These are phyloP conservation scores for Cirrhinus molitorella DNA, from an alignment of 2,797 vertebrate genomes.

Conservation along the genomic window DNA sequence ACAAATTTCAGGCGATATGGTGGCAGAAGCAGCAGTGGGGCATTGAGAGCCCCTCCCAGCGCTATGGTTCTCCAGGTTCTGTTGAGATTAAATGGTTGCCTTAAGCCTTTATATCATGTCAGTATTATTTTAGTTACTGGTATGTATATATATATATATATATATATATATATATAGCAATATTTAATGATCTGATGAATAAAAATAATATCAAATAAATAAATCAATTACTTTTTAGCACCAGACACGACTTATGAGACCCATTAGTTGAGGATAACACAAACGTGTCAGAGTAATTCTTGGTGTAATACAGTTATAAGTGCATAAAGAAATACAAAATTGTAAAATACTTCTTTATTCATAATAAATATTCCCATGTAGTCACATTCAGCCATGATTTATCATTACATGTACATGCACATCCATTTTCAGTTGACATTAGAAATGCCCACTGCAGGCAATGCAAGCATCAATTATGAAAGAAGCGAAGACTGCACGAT, in stretches of 20 bases:
- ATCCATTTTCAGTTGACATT: neutral
- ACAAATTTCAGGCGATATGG: no score
- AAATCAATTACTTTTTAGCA: neutral
- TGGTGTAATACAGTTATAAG: neutral
- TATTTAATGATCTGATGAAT: neutral
- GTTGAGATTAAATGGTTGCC: neutral
- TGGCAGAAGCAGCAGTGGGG: neutral
- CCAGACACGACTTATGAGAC: neutral
- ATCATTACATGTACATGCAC: conserved; percentile 5
- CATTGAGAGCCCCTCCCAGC: conserved; percentile 30
- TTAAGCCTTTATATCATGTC: neutral
- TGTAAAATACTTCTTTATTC: neutral
- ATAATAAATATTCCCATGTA: neutral
- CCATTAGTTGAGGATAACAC: neutral
- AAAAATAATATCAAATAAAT: neutral
- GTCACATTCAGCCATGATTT: neutral
- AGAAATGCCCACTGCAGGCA: conserved; percentile 11
- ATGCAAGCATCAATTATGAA: conserved; percentile 51
- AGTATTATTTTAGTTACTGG: neutral
- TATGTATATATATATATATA: no score
- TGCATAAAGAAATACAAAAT: neutral
- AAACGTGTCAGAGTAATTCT: neutral
- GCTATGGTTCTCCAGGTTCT: no score
- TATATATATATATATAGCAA: no score
- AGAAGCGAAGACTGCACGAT: conserved; percentile 44